These are phyloP conservation scores for Leptocoma aspasia DNA, from an alignment of 2,113 vertebrate species.

Conservation along the genomic window DNA sequence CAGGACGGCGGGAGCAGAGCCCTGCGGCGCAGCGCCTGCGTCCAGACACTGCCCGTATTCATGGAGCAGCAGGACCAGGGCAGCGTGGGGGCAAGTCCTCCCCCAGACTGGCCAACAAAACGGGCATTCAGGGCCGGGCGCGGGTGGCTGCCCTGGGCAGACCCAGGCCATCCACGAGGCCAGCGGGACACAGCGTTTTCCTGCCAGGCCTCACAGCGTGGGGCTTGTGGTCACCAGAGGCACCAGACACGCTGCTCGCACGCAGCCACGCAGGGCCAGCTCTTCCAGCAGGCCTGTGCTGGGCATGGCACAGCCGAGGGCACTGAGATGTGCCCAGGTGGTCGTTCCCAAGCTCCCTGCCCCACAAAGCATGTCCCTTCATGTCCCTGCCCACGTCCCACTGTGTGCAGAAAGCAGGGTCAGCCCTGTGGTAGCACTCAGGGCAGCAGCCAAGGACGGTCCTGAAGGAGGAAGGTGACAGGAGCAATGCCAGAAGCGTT, in stretches of 20 bases:
- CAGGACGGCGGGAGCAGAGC: accelerated
- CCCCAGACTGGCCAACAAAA: background rate
- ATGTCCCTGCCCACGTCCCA: accelerated
- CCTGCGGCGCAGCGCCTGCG: accelerated
- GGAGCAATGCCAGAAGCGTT: background rate
- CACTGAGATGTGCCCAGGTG: accelerated
- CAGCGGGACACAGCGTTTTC: accelerated
- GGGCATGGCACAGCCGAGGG: accelerated
- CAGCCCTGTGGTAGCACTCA: accelerated
- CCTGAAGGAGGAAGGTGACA: background rate
- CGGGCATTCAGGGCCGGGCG: background rate
- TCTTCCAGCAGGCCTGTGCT: accelerated
- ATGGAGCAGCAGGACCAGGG: background rate
- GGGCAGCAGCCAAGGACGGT: background rate
- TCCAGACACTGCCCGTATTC: background rate
- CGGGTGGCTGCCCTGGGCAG: background rate
- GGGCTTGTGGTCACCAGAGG: background rate
- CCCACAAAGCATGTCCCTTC: accelerated
- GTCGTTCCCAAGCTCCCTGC: background rate
- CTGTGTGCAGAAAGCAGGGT: background rate
- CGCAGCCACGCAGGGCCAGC: accelerated
- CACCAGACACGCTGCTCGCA: accelerated
- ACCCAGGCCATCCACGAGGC: background rate
- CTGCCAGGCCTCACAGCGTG: background rate
- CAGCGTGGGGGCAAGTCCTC: background rate